Base-by-base conservation (phyloP, 92 coral and sea anemone genomes). In the Pocillopora meandrina region DNA sequence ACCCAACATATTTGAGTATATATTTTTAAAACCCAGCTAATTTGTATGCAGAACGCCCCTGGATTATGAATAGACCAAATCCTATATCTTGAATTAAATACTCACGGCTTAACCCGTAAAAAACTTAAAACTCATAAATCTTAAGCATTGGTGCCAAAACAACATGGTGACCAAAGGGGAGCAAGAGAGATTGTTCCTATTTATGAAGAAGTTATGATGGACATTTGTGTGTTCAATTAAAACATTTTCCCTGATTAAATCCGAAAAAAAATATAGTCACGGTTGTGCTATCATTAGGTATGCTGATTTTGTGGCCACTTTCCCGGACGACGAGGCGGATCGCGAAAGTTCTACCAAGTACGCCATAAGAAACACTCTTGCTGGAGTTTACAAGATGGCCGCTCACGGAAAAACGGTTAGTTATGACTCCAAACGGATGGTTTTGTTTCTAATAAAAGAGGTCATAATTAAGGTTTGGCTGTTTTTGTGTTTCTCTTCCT, bases 361-460 rank as follows among this genome's bases (percentile, higher is more conserved):
- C 87, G 99, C 98, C 18, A 91, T 90, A 85, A 82, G 99, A 52
- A 97, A 94, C 91, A 97, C 99, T 2, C 85, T 97, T 17, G 93
- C 98, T 7, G 99, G 97, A 10, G 91, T 97, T 14, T 90, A 84
- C 74, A 97, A 95, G 86, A 89, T 97, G 72, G 97, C 99, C 7
- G 90, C 95, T 12, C 89, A 95, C 76, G 99, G 99, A 7, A 97
- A 97, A 87, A 92, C 99, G 94, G 99, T 97, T 65, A 82, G 90
- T 26, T 17, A 0, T 9, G n/a, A 23, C 26, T 42, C 2, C 35
- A 64, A 16, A 16, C 13, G 18, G 21, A 57, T 17, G 9, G 16
- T 31, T 34, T 20, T 60, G 31, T 61, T 42, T 7, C 8, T 42
- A 34, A 7, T 23, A 31, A 47, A 73, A n/a, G 1, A 20, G 36